A percentile compares a stretch with the other conserved stretches of the same genome.
These are phyloP conservation scores for Phasianus colchicus DNA, from an alignment of 2,113 vertebrate genomes.

Conservation along the genomic window DNA sequence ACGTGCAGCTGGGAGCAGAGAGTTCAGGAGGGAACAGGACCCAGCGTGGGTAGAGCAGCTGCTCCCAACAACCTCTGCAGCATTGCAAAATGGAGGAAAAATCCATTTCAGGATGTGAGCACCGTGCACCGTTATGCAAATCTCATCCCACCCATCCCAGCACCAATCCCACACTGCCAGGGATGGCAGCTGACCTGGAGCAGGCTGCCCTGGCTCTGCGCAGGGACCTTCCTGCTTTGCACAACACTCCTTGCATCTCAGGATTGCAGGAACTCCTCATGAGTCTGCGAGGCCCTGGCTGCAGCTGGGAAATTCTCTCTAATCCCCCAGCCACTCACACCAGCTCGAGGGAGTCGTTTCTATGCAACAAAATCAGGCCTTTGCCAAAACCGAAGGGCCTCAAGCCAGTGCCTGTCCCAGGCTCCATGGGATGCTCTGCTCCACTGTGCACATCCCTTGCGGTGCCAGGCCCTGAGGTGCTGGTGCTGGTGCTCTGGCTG, in stretches of 20 bases:
- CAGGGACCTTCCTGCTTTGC: neutral
- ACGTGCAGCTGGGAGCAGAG: accelerated
- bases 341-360: neutral
- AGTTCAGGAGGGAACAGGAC: neutral
- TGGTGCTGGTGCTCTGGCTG: neutral
- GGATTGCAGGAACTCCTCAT: neutral
- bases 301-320: neutral
- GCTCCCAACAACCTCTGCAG: neutral
- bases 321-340: neutral
- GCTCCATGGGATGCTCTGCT: neutral
- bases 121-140: constrained; percentile 1
- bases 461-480: neutral
- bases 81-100: neutral
- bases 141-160: neutral
- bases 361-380: constrained; percentile 33
- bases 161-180: neutral
- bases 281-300: neutral
- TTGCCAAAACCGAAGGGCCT: constrained; percentile 35
- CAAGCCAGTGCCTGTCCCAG: constrained; percentile 3
- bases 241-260: neutral
- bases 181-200: neutral
- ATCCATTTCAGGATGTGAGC: neutral
- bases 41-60: neutral
- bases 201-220: neutral
- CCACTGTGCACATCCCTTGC: neutral